Base-by-base conservation (phyloP, 2,797 vertebrate species). In the Pipistrellus nathusii region DNA sequence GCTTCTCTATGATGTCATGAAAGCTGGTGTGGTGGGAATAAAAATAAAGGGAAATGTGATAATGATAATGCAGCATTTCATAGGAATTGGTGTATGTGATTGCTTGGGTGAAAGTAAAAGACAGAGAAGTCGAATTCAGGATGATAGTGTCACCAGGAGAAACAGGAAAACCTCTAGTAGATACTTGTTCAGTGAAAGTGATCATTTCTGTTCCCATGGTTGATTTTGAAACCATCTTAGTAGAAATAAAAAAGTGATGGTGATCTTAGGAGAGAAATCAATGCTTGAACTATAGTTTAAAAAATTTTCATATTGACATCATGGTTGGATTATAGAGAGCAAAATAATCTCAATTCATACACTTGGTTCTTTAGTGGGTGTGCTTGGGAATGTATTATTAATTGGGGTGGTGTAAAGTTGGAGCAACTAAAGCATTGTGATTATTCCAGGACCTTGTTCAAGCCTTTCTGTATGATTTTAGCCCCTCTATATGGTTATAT, bases 121-220 rank as follows among this genome's bases (percentile, higher is more conserved):
- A 38, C 78, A 35, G 48, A 82, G 44, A 15, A 46, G 17, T 27
- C 35, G 75, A 83, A 69, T 25, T 89, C 62, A 84, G 75, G 7
- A 25, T 48, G 20, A 6, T 25, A 5, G 3, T 15, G 6, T 8
- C 8, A 32, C 3, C 41, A 59, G 23, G 21, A 88, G 46, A 82
- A 55, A 92, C 3, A 51, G 32, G 2, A 11, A 76, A 62, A 62
- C 82, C 41, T 4, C 21, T 38, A 55, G 41, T 59, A 68, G 32
- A 32, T 3, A 27, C 30, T 38, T 64, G 7, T 64, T 75, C 23
- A 7, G 17, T 25, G 10, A 44, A 90, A 90, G 41, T 44, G 12
- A 48, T 64, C 38, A 66, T 81, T 95, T 95, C 51, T 84, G 14
- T 87, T 75, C 72, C 32, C 59, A 41, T 30, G 48, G 35, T 46